Conservation (phyloP, 2,888 invertebrate genomes). For the Glyphotaelius pellucidus region DNA sequence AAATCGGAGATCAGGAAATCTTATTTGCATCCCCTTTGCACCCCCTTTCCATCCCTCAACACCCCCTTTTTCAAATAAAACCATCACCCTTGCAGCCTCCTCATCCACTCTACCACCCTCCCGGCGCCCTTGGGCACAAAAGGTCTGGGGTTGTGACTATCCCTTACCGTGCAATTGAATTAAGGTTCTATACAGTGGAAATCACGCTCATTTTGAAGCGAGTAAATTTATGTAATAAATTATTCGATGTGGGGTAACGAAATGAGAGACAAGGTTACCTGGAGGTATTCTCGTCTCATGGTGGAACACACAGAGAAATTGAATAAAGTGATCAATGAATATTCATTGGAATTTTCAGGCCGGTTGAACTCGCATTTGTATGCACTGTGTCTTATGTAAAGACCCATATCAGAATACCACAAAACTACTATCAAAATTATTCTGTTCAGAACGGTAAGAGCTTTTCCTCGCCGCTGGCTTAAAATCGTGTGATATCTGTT, state of each 20-base stretch:
- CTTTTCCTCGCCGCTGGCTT: neutral
- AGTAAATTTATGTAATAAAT: slow-evolving; percentile 41
- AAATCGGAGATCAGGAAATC: slow-evolving; percentile 7
- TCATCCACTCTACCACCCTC: neutral
- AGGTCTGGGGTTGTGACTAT: slow-evolving; percentile 34
- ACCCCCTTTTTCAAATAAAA: neutral
- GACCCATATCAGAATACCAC: neutral
- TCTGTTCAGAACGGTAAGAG: neutral
- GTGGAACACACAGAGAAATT: neutral
- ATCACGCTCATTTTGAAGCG: slow-evolving; percentile 47
- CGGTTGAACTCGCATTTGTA: neutral
- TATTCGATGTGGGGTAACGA: slow-evolving; percentile 15
- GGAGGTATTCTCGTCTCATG: neutral
- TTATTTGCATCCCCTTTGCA: slow-evolving; percentile 29
- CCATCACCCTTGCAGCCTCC: neutral
- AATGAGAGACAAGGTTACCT: slow-evolving; percentile 12
- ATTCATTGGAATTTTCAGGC: neutral
- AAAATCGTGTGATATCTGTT: neutral
- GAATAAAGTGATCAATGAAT: slow-evolving; percentile 2
- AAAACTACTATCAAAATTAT: neutral
- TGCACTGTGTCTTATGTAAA: neutral
- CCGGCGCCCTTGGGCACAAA: slow-evolving; percentile 9
- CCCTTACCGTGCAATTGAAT: slow-evolving; percentile 51
- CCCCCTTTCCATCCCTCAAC: neutral
- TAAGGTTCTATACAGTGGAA: slow-evolving; percentile 43